phyloP scores from a whole-genome alignment of 2,113 vertebrate genomes.

The Chrysemys picta region DNA sequence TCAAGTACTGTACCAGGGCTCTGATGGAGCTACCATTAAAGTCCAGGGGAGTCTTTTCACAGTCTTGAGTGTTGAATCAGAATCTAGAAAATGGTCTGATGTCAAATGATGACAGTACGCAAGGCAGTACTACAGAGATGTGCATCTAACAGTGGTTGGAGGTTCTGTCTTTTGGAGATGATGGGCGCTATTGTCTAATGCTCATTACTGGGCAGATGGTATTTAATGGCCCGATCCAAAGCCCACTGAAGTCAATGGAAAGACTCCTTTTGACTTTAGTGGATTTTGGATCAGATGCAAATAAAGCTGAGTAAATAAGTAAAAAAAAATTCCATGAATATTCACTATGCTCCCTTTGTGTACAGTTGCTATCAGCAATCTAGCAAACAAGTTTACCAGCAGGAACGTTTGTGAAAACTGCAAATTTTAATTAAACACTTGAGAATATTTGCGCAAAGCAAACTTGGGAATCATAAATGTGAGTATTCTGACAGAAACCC shows the following conservation, averaged over 20 bases:
- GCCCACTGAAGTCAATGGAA: not conserved
- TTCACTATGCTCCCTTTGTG: not conserved
- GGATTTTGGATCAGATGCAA: conserved; percentile 1
- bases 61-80: not conserved
- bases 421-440: not conserved
- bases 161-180: not conserved
- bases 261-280: not conserved
- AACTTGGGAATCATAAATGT: not conserved
- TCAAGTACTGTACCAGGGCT: not conserved
- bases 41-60: not conserved
- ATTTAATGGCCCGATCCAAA: too few species aligned
- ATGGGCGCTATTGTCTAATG: not conserved
- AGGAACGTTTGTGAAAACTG: not conserved
- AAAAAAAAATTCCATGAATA: not conserved
- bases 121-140: not conserved
- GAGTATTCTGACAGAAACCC: not conserved
- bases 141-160: not conserved
- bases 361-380: not conserved
- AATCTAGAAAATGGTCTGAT: not conserved
- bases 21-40: not conserved
- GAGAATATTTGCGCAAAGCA: not conserved
- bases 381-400: not conserved
- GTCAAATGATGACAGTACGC: not conserved
- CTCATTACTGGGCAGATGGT: too few species aligned
- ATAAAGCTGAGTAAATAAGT: not conserved